phyloP scores from a whole-genome alignment of 2,888 invertebrate genomes.

The Epicampocera succincta region DNA sequence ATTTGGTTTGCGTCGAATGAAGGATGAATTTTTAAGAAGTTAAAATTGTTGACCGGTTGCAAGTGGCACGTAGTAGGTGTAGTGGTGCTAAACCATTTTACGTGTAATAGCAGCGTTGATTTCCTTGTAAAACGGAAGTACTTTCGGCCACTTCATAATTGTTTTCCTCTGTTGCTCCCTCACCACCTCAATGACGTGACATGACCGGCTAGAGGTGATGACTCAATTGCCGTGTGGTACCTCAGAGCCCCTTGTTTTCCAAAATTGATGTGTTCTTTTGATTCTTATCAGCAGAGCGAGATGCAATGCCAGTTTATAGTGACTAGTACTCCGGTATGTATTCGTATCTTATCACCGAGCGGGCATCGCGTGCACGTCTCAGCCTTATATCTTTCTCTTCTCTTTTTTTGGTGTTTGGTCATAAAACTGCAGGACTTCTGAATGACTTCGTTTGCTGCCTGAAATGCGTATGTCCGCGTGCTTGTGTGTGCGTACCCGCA shows the following conservation, averaged over 20 bases:
- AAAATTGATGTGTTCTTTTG: constrained; percentile 60
- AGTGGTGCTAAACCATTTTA: constrained; percentile 12
- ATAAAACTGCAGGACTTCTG: constrained; percentile 48
- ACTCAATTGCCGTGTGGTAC: constrained; percentile 53
- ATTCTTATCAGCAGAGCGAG: constrained; percentile 39
- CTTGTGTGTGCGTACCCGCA: background rate
- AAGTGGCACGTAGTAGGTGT: constrained; percentile 40
- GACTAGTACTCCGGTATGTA: background rate
- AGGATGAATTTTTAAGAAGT: background rate
- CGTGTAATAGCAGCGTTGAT: constrained; percentile 43
- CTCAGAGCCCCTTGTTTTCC: background rate
- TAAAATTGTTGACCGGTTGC: background rate
- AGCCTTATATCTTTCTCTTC: constrained; percentile 19
- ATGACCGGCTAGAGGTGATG: constrained; percentile 51
- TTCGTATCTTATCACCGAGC: constrained; percentile 47
- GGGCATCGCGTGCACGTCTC: constrained; percentile 65
- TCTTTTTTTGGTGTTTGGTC: background rate
- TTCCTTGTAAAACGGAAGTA: constrained; percentile 68
- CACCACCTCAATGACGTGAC: constrained; percentile 49
- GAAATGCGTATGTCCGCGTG: background rate
- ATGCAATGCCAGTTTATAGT: constrained; percentile 20
- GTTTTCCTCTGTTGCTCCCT: constrained; percentile 6
- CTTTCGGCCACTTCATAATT: constrained; percentile 57
- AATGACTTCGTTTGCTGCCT: background rate
- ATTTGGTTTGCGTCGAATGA: constrained; percentile 6